A percentile compares a stretch with the other conserved stretches of the same genome.
phyloP scores from a whole-genome alignment of 2,113 vertebrate species.

The Catharus fuscescens region DNA sequence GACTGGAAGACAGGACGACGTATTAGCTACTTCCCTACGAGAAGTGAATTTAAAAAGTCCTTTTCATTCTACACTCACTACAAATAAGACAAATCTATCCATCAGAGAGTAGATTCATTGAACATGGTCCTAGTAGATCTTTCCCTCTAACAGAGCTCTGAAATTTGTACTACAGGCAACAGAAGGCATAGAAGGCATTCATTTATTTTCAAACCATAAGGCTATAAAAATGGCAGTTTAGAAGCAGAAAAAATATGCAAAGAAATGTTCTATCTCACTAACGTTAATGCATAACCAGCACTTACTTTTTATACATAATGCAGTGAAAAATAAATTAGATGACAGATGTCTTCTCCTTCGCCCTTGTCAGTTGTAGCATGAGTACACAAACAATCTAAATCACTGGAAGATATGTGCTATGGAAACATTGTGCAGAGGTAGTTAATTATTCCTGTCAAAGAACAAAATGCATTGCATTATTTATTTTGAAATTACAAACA shows the following conservation, averaged over 20 bases:
- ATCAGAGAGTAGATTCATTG: background rate
- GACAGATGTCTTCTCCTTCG: slow-evolving; percentile 41
- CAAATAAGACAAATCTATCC: background rate
- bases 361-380: slow-evolving; percentile 5
- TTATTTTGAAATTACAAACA: slow-evolving; percentile 52
- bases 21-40: background rate
- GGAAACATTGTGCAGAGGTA: background rate
- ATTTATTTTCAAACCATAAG: slow-evolving; percentile 52
- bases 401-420: background rate
- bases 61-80: background rate
- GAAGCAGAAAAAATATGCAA: slow-evolving; percentile 20
- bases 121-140: background rate
- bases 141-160: background rate
- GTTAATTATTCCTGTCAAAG: slow-evolving; percentile 35
- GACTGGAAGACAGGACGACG: background rate
- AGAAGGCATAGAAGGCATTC: slow-evolving; percentile 48
- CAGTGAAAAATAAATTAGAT: slow-evolving; percentile 54
- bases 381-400: slow-evolving; percentile 53
- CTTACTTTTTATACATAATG: slow-evolving; percentile 39
- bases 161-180: background rate
- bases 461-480: background rate
- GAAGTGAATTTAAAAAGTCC: background rate
- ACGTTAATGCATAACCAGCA: slow-evolving; percentile 1
- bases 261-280: slow-evolving; percentile 6
- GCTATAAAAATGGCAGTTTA: slow-evolving; percentile 47